A percentile compares a stretch with the other conserved stretches of the same genome.
Conservation (phyloP, 2,888 invertebrate genomes). For the Diploptera punctata region DNA sequence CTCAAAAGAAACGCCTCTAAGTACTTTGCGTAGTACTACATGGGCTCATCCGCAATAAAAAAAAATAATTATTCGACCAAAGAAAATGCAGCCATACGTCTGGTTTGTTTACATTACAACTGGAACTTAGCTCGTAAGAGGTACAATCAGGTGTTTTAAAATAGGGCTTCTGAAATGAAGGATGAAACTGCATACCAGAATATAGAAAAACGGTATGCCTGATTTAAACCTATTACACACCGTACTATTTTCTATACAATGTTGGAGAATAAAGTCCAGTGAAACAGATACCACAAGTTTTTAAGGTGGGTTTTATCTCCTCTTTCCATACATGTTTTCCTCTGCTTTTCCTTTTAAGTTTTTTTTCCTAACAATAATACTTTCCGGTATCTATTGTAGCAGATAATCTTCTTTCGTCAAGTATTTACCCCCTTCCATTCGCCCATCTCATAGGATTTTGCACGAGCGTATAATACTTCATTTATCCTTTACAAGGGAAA, state of each 20-base stretch:
- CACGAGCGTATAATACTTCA: constrained; percentile 6
- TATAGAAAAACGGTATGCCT: background rate
- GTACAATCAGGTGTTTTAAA: no score
- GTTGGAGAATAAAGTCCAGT: background rate
- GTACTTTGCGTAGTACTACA: no score
- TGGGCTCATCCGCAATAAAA: no score
- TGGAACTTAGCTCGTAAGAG: no score
- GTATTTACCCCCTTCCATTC: background rate
- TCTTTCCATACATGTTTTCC: background rate
- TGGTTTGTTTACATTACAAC: no score
- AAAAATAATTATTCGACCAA: no score
- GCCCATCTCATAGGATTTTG: background rate
- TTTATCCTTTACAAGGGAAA: background rate
- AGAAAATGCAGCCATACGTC: no score
- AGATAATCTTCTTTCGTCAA: background rate
- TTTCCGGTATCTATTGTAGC: constrained; percentile 3
- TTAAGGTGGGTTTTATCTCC: background rate
- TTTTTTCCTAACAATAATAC: background rate
- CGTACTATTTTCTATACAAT: no score
- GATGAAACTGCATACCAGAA: no score
- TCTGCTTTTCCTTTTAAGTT: background rate
- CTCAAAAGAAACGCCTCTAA: no score
- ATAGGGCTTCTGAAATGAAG: no score
- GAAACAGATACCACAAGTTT: background rate
- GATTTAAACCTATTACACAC: background rate